Conservation (phyloP, 2,888 invertebrate species). For the Eudasyphora cyanicolor region DNA sequence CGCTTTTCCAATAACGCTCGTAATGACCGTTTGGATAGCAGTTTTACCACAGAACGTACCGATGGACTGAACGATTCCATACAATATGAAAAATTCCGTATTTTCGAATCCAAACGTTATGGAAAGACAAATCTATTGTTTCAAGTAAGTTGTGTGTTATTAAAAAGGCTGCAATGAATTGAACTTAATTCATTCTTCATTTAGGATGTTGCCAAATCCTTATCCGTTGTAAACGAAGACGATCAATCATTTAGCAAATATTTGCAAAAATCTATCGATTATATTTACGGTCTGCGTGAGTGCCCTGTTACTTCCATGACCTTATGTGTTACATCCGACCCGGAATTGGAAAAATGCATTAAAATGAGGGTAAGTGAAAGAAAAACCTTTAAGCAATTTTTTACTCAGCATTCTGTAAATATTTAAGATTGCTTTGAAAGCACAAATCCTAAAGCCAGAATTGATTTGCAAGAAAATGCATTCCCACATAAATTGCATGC, state of each 20-base stretch:
- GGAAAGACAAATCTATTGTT: slow-evolving; percentile 88
- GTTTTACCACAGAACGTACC: slow-evolving; percentile 74
- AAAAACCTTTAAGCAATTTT: no score
- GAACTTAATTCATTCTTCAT: slow-evolving; percentile 33
- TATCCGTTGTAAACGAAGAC: slow-evolving; percentile 85
- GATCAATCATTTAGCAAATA: slow-evolving; percentile 89
- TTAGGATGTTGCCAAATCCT: slow-evolving; percentile 87
- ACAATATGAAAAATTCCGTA: slow-evolving; percentile 83
- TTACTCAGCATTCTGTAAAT: background rate
- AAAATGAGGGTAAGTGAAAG: slow-evolving; percentile 90
- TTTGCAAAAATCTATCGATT: slow-evolving; percentile 85
- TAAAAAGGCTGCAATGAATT: background rate
- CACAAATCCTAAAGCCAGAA: slow-evolving; percentile 91
- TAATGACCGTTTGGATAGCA: slow-evolving; percentile 75
- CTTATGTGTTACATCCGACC: slow-evolving; percentile 94
- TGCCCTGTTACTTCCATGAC: slow-evolving; percentile 93
- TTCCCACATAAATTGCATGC: slow-evolving; percentile 93
- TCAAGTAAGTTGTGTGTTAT: slow-evolving; percentile 82
- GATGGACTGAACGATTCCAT: slow-evolving; percentile 72
- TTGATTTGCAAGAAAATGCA: slow-evolving; percentile 90
- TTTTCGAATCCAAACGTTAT: slow-evolving; percentile 88
- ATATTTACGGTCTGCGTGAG: slow-evolving; percentile 87
- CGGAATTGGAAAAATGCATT: slow-evolving; percentile 94
- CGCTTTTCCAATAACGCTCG: slow-evolving; percentile 68
- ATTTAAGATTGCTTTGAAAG: slow-evolving; percentile 89